Evolutionary conservation across 2,113 vertebrate species (phyloP), one percentile per base, ranked within the genome.

Genomic region (Thymallus thymallus): DNA sequence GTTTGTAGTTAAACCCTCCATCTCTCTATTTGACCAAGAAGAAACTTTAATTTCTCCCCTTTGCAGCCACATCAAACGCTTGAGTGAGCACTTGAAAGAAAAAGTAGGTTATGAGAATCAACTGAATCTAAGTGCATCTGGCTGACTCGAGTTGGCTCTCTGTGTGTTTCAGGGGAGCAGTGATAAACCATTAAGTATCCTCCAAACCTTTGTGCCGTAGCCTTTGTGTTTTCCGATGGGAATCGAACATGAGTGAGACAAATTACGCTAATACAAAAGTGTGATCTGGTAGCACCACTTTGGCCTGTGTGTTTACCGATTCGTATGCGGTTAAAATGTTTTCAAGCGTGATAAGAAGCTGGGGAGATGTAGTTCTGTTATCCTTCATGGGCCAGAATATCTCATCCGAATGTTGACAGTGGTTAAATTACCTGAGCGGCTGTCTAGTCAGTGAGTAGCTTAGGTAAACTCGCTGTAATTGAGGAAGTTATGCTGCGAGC

Each of bases 371-470:
- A 1, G 69, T 66, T 30, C 66, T 48, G 41, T 76, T 81, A 74
- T 74, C 77, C 80, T 86, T 86, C 80, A 89, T 82, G 84, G 85
- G 32, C 76, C 76, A 75, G 80, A 74, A 82, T n/a, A 68, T 69
- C 76, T 78, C 76, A 79, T 82, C 74, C 78, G 76, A 85, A 78
- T 79, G 84, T 82, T 90, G 88, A 86, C 84, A 86, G 82, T 73
- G 84, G 84, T 72, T 83, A 88, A 90, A 88, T 87, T 80, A 86
- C 87, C 84, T 80, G 58, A 77, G 82, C 77, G 75, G 58, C 73
- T 75, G 79, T 82, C 75, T 76, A 81, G 79, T 72, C 78, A 86
- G 84, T 18, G 51, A 82, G 83, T 46, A 63, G 67, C 75, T 85
- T 76, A 84, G 83, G 87, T 80, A 81, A 88, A 85, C 74, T 60